Percentiles rank a stretch among this genome's conserved stretches.
Conservation (phyloP, 2,113 vertebrate species). For the Trogon surrucura region DNA sequence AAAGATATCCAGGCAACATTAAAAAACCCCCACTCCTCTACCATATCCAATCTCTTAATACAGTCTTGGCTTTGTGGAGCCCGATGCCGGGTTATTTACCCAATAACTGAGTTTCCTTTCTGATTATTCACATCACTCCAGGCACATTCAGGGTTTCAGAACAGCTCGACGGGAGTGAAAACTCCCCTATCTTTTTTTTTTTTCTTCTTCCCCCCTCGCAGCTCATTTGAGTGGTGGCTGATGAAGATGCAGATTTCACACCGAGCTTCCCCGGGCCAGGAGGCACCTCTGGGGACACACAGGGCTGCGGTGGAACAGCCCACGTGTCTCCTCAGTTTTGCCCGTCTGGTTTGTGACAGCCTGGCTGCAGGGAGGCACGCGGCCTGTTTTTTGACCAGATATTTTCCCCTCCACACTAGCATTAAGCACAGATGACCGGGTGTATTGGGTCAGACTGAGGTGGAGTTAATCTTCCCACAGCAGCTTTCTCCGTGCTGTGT, state of each 20-base stretch:
- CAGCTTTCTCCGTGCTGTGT: no score
- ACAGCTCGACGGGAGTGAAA: slow-evolving; percentile 7
- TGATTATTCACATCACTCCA: slow-evolving; percentile 61
- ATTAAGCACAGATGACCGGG: not conserved
- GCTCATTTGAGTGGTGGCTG: not conserved
- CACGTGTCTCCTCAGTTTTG: not conserved
- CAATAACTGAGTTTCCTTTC: slow-evolving; percentile 63
- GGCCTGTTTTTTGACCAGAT: not conserved
- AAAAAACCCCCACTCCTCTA: slow-evolving; percentile 22
- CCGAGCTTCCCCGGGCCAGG: not conserved
- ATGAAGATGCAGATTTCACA: slow-evolving; percentile 20
- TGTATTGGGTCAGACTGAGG: no score
- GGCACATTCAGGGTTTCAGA: slow-evolving; percentile 49
- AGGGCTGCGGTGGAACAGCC: not conserved
- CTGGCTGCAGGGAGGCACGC: not conserved
- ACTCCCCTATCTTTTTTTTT: not conserved
- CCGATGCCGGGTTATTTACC: slow-evolving; percentile 31
- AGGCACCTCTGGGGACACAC: not conserved
- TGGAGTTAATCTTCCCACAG: no score
- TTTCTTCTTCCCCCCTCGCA: rapidly evolving
- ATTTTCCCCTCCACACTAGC: not conserved
- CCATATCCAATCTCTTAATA: slow-evolving; percentile 71
- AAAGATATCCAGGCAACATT: slow-evolving; percentile 80
- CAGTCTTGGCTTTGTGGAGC: slow-evolving; percentile 60
- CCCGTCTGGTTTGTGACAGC: not conserved